These are phyloP conservation scores for Acropternis orthonyx DNA, from an alignment of 2,797 vertebrate genomes.

Conservation along the genomic window DNA sequence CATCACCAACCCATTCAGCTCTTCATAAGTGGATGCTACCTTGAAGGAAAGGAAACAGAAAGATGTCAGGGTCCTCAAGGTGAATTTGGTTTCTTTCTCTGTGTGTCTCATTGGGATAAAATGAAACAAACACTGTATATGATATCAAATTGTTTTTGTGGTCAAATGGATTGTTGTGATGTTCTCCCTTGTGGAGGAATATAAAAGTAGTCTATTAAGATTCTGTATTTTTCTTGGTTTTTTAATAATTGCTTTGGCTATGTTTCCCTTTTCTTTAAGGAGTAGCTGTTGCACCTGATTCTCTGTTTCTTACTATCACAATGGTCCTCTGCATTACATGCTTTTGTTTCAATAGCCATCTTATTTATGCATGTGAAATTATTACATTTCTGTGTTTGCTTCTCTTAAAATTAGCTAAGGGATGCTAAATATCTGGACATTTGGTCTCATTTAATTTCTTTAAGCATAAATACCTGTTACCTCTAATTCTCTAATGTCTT, in stretches of 20 bases:
- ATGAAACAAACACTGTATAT: background rate
- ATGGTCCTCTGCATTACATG: background rate
- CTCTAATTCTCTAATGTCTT: background rate
- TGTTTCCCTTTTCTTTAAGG: background rate
- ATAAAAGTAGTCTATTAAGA: background rate
- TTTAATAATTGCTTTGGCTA: background rate
- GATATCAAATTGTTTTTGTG: background rate
- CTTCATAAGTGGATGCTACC: background rate
- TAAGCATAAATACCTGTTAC: background rate
- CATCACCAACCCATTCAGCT: background rate
- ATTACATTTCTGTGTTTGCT: background rate
- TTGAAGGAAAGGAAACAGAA: background rate
- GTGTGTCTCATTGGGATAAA: background rate
- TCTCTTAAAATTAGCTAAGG: background rate
- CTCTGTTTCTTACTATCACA: background rate
- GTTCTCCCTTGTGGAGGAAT: background rate
- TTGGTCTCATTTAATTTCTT: background rate
- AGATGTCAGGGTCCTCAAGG: background rate
- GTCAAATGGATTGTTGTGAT: background rate
- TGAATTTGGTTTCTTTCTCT: background rate
- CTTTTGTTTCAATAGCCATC: background rate
- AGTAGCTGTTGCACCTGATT: background rate
- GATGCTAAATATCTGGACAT: background rate
- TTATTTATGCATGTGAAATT: background rate
- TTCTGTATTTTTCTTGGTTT: background rate